Evolutionary conservation across 2,113 vertebrate species (phyloP).

Genomic region (Phycodurus eques): DNA sequence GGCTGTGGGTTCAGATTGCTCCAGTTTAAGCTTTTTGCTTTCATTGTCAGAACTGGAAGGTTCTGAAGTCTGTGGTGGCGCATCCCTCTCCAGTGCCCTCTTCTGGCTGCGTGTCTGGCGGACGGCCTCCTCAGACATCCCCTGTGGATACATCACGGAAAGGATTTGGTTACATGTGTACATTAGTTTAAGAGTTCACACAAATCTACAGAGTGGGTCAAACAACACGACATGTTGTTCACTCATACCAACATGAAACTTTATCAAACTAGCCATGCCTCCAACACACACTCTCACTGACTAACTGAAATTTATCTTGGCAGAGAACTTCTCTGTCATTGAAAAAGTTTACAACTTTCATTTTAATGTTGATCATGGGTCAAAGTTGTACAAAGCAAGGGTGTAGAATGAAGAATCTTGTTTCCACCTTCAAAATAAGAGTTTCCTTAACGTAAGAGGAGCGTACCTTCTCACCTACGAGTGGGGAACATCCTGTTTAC

Average conservation of each 20-base stretch:
- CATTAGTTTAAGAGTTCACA: neutral
- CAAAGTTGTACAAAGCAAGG: neutral
- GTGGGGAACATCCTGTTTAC: neutral
- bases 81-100: slow-evolving; percentile 83
- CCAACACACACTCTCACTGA: neutral
- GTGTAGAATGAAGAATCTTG: neutral
- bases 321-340: neutral
- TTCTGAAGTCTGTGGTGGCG: slow-evolving; percentile 71
- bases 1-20: slow-evolving; percentile 45
- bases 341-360: neutral
- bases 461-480: neutral
- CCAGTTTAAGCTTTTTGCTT: slow-evolving; percentile 83
- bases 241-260: neutral
- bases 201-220: neutral
- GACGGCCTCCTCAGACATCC: slow-evolving; percentile 91
- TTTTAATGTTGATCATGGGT: neutral
- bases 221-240: neutral
- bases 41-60: slow-evolving; percentile 72
- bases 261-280: neutral
- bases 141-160: slow-evolving; percentile 36
- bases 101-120: slow-evolving; percentile 93
- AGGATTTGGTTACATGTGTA: neutral
- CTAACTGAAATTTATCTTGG: neutral
- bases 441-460: neutral
- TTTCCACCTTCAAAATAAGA: neutral